phyloP scores from a whole-genome alignment of 2,113 vertebrate species.

The Caretta caretta region DNA sequence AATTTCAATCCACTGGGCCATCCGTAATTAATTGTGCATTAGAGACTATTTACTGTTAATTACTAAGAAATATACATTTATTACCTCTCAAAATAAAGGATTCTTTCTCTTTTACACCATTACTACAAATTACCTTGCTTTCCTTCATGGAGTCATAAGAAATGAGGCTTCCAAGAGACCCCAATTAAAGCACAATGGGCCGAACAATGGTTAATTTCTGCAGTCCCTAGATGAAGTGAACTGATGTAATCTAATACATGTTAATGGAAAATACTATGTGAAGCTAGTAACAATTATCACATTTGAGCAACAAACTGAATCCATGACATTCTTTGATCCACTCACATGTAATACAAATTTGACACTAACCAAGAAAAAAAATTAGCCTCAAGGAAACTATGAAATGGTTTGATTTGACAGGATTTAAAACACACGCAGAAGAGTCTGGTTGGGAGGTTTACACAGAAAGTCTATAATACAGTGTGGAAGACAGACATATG shows the following conservation, averaged over 20 bases:
- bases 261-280: constrained; percentile 14
- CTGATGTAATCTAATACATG: neutral
- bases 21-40: neutral
- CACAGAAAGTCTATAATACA: neutral
- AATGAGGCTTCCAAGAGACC: neutral
- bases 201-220: constrained; percentile 29
- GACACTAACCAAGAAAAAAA: constrained; percentile 36
- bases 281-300: constrained; percentile 28
- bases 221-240: constrained; percentile 18
- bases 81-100: neutral
- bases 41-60: neutral
- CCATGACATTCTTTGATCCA: constrained; percentile 29
- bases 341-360: constrained; percentile 41
- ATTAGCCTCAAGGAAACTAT: constrained; percentile 39
- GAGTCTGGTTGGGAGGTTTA: neutral
- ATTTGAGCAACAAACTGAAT: constrained; percentile 42
- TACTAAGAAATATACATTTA: neutral
- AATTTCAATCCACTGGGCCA: neutral
- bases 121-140: neutral
- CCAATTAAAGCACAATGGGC: neutral
- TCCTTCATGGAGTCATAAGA: neutral
- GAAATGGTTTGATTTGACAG: constrained; percentile 50
- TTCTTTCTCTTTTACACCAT: neutral
- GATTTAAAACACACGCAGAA: constrained; percentile 18
- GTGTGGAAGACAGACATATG: neutral